A percentile compares a stretch with the other conserved stretches of the same genome.
Conservation (phyloP, 2,797 vertebrate genomes). For the Pterois miles region DNA sequence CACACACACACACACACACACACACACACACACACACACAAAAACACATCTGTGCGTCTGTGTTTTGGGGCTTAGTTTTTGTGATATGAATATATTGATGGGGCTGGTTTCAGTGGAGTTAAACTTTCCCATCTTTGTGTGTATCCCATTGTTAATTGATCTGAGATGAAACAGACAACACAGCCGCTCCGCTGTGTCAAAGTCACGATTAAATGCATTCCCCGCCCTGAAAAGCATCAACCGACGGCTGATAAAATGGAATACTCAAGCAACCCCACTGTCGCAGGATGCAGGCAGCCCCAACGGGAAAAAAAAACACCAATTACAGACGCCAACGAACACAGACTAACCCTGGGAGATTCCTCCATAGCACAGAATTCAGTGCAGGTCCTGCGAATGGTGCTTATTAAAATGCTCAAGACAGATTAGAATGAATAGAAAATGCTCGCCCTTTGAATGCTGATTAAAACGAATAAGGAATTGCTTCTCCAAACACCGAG, state of each 20-base stretch:
- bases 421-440: slow-evolving; percentile 52
- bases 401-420: slow-evolving; percentile 61
- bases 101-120: slow-evolving; percentile 27
- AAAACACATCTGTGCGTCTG: neutral
- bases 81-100: slow-evolving; percentile 45
- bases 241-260: slow-evolving; percentile 65
- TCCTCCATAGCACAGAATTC: slow-evolving; percentile 31
- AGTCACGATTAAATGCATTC: slow-evolving; percentile 62
- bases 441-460: slow-evolving; percentile 54
- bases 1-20: neutral
- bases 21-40: no score
- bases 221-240: slow-evolving; percentile 48
- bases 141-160: slow-evolving; percentile 68
- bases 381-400: slow-evolving; percentile 38
- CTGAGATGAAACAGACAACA: slow-evolving; percentile 58
- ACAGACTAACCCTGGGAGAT: slow-evolving; percentile 45
- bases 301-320: slow-evolving; percentile 30
- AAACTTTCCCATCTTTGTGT: slow-evolving; percentile 40
- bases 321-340: slow-evolving; percentile 62
- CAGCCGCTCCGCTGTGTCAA: slow-evolving; percentile 48
- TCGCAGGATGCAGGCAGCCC: slow-evolving; percentile 33
- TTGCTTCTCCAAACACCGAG: slow-evolving; percentile 25
- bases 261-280: slow-evolving; percentile 56
- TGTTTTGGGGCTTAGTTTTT: slow-evolving; percentile 40
- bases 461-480: slow-evolving; percentile 71